These are phyloP conservation scores for Drosophila meridiana DNA, from an alignment of 2,888 invertebrate species.

Conservation along the genomic window DNA sequence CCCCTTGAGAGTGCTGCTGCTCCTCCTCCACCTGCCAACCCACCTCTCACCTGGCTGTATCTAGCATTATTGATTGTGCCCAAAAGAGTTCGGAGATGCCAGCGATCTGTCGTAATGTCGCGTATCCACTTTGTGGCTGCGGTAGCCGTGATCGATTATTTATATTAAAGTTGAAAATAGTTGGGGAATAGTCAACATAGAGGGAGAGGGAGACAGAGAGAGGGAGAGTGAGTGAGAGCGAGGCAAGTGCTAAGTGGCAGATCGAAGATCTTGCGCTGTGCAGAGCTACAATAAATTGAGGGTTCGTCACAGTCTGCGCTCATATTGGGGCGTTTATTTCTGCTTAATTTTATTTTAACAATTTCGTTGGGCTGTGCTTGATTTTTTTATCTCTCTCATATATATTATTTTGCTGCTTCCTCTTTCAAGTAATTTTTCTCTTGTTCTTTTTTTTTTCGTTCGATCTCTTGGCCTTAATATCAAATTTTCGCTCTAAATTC, in stretches of 20 bases:
- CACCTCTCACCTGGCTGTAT: constrained; percentile 53
- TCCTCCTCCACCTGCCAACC: background rate
- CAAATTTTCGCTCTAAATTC: constrained; percentile 82
- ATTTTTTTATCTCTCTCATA: constrained; percentile 30
- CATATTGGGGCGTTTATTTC: constrained; percentile 78
- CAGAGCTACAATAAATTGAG: constrained; percentile 24
- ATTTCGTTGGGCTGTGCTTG: constrained; percentile 46
- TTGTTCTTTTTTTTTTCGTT: constrained; percentile 20
- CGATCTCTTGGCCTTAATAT: constrained; percentile 73
- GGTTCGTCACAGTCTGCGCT: constrained; percentile 25
- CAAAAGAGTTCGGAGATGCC: constrained; percentile 63
- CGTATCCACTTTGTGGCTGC: constrained; percentile 56
- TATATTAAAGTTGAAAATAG: constrained; percentile 64
- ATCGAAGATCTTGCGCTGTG: constrained; percentile 8
- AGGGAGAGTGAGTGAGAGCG: background rate
- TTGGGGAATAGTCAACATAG: constrained; percentile 22
- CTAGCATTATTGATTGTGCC: constrained; percentile 82
- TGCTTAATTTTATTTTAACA: constrained; percentile 79
- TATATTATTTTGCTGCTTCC: constrained; percentile 45
- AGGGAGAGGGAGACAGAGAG: background rate
- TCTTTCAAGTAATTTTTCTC: constrained; percentile 57
- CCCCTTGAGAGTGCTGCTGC: constrained; percentile 42
- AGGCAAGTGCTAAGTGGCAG: constrained; percentile 11
- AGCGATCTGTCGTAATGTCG: constrained; percentile 40
- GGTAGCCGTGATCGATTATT: constrained; percentile 72